phyloP scores from a whole-genome alignment of 2,888 invertebrate species.

The Allophyes oxyacanthae region DNA sequence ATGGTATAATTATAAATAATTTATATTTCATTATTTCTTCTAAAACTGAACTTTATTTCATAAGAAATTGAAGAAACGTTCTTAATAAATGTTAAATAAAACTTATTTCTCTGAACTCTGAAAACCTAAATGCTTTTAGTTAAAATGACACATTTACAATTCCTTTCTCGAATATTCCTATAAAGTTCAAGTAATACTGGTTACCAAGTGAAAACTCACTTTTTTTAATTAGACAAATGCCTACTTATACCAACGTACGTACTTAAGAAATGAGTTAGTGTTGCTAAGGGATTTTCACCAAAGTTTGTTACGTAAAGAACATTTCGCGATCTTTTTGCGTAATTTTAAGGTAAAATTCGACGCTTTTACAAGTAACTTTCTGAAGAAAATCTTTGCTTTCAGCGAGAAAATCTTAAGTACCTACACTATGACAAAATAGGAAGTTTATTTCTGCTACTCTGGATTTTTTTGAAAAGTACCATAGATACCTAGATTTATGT shows the following conservation, averaged over 20 bases:
- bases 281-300: conserved; percentile 8
- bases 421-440: conserved; percentile 24
- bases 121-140: too few species aligned
- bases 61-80: too few species aligned
- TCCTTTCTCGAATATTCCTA: too few species aligned
- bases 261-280: conserved; percentile 9
- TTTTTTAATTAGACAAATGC: conserved; percentile 33
- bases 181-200: background rate
- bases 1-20: too few species aligned
- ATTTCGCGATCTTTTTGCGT: background rate
- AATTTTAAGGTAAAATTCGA: conserved; percentile 16
- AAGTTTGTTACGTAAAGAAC: conserved; percentile 13
- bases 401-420: conserved; percentile 20
- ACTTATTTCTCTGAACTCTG: too few species aligned
- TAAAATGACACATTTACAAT: too few species aligned
- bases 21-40: too few species aligned
- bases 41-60: too few species aligned
- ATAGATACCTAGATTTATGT: too few species aligned
- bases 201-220: conserved; percentile 8
- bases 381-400: conserved; percentile 11
- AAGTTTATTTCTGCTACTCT: conserved; percentile 24
- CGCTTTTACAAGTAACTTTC: conserved; percentile 2
- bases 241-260: background rate
- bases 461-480: conserved; percentile 11
- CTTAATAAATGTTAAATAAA: too few species aligned